Evolutionary conservation across 2,888 invertebrate genomes (phyloP), one percentile per base, ranked within the genome.

Genomic region (Nomada ferruginata): DNA sequence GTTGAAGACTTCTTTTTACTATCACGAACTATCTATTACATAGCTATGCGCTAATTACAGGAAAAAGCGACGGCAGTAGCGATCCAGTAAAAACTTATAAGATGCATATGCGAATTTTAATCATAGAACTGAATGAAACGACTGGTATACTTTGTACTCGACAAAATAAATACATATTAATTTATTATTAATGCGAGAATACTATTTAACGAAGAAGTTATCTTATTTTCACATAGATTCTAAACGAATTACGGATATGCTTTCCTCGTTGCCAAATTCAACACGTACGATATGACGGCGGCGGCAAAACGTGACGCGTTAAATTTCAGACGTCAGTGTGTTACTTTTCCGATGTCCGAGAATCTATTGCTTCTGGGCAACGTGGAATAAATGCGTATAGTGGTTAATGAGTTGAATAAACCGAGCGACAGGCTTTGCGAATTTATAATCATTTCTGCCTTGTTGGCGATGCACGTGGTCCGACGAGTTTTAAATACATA

Each of bases 281-380:
- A 55, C 69, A 57, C 64, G 74, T 69, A 50, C 53, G 29, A 52
- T 13, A 4, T 4, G 29, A 59, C 52, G 63, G 76, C 70, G 80
- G 52, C 13, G 76, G 69, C 76, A 64, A 82, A 78, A 87, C 71
- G 79, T 69, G 78, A 83, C 74, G 52, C 26, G 47, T 50, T 55
- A 26, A 20, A 29, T 57, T 55, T 60, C 18, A 23, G 3, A 61
- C 64, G 53, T 69, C 66, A 57, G 57, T 68, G 29, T 44, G 42
- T 7, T 20, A 52, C 68, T 52, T 57, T 55, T 63, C 64, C 53
- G 18, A 64, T 47, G 42, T 52, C 44, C 42, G 52, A 81, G 84
- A 84, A 68, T 72, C 59, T 66, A 87, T 86, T 87, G 73, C 82
- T 71, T 83, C 44, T 18, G 20, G 36, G 36, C 71, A 79, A 82